Base-by-base conservation (phyloP, 35 echinoderm and acorn worm species). In the Eucidaris tribuloides region DNA sequence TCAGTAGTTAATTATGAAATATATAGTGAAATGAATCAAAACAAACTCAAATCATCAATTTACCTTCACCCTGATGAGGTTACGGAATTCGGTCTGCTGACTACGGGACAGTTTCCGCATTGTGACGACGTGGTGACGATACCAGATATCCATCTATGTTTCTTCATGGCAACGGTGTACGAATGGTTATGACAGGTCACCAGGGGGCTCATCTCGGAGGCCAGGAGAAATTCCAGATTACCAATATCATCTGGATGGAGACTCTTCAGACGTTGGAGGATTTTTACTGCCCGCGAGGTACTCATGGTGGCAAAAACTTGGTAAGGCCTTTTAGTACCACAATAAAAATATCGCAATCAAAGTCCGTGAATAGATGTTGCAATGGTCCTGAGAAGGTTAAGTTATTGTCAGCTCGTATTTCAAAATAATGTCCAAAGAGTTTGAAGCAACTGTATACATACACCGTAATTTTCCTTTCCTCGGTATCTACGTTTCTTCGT, bases 111-210 rank as follows among this genome's bases (percentile, higher is more conserved):
- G 68, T 22, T 74, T 74, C 15, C 41, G 34, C 68, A 74, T 74
- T 9, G 68, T 74, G 68, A n/a, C 37, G 35, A 74, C 68, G 68
- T 74, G 68, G 37, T 74, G 68, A 1, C 68, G 68, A 25, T 41
- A 74, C 36, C 40, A 74, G 25, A 74, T 74, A 23, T 74, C 41
- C 68, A 74, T 74, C 68, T 74, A n/a, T n/a, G 68, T 24, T 44
- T 74, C 38, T 74, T n/a, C 68, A 74, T 74, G 14, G 68, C 68
- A 40, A 74, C 68, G 1, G 41, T 44, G 38, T 42, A 74, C 11
- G 68, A 38, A n/a, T 74, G 68, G 13, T 74, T 74, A 22, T 44
- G 1, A 44, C 68, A 74, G 2, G 22, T 27, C 35, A 74, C 68
- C 3, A 74, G n/a, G 3, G 68, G 13, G 30, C 68, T 74, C 15